Evolutionary conservation across 92 coral and sea anemone genomes (phyloP).

Genomic region (Galaxea fascicularis): DNA sequence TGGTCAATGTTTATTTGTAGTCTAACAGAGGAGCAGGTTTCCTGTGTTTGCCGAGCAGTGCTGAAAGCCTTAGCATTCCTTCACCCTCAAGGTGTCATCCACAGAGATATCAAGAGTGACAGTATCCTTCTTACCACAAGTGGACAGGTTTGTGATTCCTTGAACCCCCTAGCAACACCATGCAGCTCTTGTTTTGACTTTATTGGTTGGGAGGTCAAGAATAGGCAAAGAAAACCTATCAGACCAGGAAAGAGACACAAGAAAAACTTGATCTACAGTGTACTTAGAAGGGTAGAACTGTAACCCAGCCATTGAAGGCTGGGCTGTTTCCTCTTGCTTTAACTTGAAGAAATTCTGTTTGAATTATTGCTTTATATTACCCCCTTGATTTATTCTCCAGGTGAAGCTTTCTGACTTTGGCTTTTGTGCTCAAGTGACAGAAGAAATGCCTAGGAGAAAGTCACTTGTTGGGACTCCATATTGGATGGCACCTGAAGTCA

Average conservation of each 20-base stretch:
- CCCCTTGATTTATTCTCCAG: slow-evolving; percentile 29
- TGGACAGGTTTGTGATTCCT: slow-evolving; percentile 75
- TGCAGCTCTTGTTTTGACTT: too few relatives aligned
- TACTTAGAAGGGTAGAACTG: too few relatives aligned
- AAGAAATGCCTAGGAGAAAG: slow-evolving; percentile 93
- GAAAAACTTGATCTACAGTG: too few relatives aligned
- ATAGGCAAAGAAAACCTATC: too few relatives aligned
- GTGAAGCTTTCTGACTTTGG: slow-evolving; percentile 98
- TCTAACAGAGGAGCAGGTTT: slow-evolving; percentile 92
- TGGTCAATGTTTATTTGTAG: slow-evolving; percentile 49
- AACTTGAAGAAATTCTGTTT: not conserved
- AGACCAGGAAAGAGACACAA: too few relatives aligned
- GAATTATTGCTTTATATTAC: not conserved
- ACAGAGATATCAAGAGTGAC: slow-evolving; percentile 97
- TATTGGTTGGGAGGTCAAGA: too few relatives aligned
- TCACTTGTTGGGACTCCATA: slow-evolving; percentile 98
- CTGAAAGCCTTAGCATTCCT: slow-evolving; percentile 94
- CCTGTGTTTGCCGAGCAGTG: slow-evolving; percentile 93
- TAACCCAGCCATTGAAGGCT: too few relatives aligned
- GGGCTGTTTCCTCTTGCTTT: not conserved
- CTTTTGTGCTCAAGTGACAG: slow-evolving; percentile 99
- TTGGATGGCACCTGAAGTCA: slow-evolving; percentile 99
- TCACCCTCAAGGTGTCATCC: slow-evolving; percentile 99
- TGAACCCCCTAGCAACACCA: too few relatives aligned
- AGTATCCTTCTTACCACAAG: slow-evolving; percentile 91